A percentile compares a stretch with the other conserved stretches of the same genome.
phyloP scores from a whole-genome alignment of 2,888 invertebrate genomes.

The Anoplius nigerrimus region DNA sequence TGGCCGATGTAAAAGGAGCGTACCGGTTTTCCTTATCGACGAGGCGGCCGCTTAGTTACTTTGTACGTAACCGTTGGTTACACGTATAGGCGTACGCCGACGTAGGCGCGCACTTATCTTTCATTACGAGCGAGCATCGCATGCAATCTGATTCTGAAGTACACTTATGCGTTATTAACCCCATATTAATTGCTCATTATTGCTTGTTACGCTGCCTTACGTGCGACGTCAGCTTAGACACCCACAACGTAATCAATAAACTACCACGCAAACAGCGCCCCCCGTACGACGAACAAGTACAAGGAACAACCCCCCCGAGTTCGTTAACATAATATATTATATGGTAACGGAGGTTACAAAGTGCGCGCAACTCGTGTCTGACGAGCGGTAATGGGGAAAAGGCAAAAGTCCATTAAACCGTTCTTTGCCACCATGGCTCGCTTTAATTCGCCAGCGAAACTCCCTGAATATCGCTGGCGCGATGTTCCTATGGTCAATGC shows the following conservation, averaged over 20 bases:
- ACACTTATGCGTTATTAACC: no score
- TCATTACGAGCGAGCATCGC: not conserved
- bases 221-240: no score
- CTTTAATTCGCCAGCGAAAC: constrained; percentile 42
- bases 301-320: not conserved
- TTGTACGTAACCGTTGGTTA: no score
- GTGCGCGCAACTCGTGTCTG: constrained; percentile 7
- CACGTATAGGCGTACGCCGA: not conserved
- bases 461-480: constrained; percentile 29
- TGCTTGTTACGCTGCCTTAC: no score
- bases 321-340: constrained; percentile 15
- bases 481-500: constrained; percentile 43
- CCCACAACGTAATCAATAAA: no score
- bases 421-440: constrained; percentile 17
- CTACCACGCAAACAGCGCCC: no score
- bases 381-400: constrained; percentile 16
- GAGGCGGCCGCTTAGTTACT: no score
- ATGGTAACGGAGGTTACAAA: constrained; percentile 6
- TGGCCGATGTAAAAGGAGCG: no score
- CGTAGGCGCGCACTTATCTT: not conserved
- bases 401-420: constrained; percentile 32
- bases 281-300: no score
- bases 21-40: no score
- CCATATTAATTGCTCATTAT: no score
- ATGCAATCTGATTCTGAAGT: not conserved